A percentile compares a stretch with the other conserved stretches of the same genome.
phyloP scores from a whole-genome alignment of 1,140 invertebrate species.

The Bombus confusus region DNA sequence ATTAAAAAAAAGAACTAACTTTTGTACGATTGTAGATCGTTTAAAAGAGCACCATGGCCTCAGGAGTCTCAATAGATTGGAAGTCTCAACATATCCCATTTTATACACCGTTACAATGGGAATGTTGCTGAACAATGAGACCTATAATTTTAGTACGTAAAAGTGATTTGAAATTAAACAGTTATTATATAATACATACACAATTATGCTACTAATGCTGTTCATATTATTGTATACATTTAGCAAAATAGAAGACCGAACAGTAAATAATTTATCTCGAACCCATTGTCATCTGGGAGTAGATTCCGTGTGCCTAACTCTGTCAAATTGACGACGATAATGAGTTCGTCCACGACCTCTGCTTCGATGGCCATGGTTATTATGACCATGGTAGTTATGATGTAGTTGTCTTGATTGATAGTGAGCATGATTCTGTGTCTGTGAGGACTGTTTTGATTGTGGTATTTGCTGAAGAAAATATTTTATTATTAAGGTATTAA shows the following conservation, averaged over 20 bases:
- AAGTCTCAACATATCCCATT: constrained; percentile 63
- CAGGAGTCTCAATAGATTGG: constrained; percentile 59
- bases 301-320: constrained; percentile 74
- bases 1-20: constrained; percentile 42
- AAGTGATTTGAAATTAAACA: constrained; percentile 65
- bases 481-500: background rate
- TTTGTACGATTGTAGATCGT: constrained; percentile 58
- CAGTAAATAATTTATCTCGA: constrained; percentile 54
- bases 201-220: constrained; percentile 67
- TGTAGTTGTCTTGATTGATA: constrained; percentile 72
- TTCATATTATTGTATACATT: constrained; percentile 61
- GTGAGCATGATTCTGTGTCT: constrained; percentile 63
- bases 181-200: constrained; percentile 60
- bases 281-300: constrained; percentile 82
- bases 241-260: constrained; percentile 61
- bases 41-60: constrained; percentile 68
- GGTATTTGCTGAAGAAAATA: constrained; percentile 49
- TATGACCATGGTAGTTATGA: constrained; percentile 69
- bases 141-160: constrained; percentile 70
- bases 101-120: constrained; percentile 69
- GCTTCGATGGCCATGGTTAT: constrained; percentile 73
- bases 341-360: constrained; percentile 74
- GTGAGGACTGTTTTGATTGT: constrained; percentile 65
- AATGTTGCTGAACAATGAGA: constrained; percentile 72
- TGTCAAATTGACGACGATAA: constrained; percentile 76